These are phyloP conservation scores for Clistopyga incitator DNA, from an alignment of 2,888 invertebrate genomes.

Conservation along the genomic window DNA sequence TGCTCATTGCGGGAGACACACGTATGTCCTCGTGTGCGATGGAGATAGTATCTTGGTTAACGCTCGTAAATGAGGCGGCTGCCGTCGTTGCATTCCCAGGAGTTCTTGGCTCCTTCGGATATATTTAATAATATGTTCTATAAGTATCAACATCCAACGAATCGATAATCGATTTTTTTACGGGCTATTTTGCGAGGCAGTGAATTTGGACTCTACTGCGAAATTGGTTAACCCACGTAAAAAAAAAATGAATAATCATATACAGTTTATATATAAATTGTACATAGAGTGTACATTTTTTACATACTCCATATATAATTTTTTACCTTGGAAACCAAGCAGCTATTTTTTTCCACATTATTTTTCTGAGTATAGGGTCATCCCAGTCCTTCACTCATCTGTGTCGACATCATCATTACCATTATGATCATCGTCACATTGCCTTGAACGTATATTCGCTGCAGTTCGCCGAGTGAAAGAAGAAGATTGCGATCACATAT, in stretches of 20 bases:
- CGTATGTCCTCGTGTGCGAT: constrained; percentile 19
- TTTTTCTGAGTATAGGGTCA: not conserved
- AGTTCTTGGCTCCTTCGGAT: constrained; percentile 14
- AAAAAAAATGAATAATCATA: too few species aligned
- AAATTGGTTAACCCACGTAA: too few species aligned
- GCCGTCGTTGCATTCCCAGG: constrained; percentile 12
- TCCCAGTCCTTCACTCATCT: constrained; percentile 58
- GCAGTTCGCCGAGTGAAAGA: constrained; percentile 31
- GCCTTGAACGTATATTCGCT: constrained; percentile 15
- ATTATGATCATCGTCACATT: constrained; percentile 30
- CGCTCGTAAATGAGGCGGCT: constrained; percentile 53
- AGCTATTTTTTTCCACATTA: constrained; percentile 23
- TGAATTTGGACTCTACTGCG: constrained; percentile 43
- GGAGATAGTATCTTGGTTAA: constrained; percentile 73
- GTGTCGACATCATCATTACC: constrained; percentile 69
- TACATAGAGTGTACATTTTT: too few species aligned
- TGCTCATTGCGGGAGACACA: not conserved
- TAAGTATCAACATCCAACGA: constrained; percentile 68
- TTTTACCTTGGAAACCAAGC: too few species aligned
- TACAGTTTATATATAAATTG: too few species aligned
- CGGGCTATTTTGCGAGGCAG: constrained; percentile 72
- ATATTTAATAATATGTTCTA: constrained; percentile 25
- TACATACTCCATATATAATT: too few species aligned
- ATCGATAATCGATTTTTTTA: constrained; percentile 75
- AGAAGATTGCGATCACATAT: constrained; percentile 56